Conservation (phyloP, 2,888 invertebrate genomes). For the Dusona sp. region DNA sequence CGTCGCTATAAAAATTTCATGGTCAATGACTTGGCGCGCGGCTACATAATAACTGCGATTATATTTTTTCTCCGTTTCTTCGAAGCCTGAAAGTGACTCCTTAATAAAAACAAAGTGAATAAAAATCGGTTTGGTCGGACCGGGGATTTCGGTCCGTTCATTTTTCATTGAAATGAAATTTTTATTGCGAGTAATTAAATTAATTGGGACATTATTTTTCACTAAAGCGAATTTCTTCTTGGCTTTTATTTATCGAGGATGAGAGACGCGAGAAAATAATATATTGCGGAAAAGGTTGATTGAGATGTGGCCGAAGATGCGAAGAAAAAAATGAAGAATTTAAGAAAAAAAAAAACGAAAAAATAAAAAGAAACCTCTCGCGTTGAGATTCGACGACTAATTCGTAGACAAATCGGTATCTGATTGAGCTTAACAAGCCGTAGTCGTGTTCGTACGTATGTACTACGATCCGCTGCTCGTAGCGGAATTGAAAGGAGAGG, state of each 20-base stretch:
- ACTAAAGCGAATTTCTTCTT: not conserved
- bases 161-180: not conserved
- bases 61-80: not conserved
- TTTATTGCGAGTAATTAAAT: not conserved
- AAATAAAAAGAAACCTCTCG: constrained; percentile 6
- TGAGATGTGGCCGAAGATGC: not conserved
- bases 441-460: constrained; percentile 30
- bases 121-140: not conserved
- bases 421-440: constrained; percentile 64
- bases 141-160: not conserved
- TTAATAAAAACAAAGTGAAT: not conserved
- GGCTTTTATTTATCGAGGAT: not conserved
- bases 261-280: not conserved
- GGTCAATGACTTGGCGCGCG: constrained; percentile 75
- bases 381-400: constrained; percentile 48
- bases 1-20: constrained; percentile 69
- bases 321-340: not conserved
- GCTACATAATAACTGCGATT: constrained; percentile 47
- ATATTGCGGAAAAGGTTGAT: not conserved
- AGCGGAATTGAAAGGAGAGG: constrained; percentile 4
- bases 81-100: not conserved
- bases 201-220: not conserved
- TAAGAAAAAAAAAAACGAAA: not conserved
- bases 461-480: constrained; percentile 12
- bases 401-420: constrained; percentile 68